Percentiles rank a stretch among this genome's conserved stretches.
phyloP scores from a whole-genome alignment of 2,113 vertebrate species.

The Oryctolagus cuniculus region DNA sequence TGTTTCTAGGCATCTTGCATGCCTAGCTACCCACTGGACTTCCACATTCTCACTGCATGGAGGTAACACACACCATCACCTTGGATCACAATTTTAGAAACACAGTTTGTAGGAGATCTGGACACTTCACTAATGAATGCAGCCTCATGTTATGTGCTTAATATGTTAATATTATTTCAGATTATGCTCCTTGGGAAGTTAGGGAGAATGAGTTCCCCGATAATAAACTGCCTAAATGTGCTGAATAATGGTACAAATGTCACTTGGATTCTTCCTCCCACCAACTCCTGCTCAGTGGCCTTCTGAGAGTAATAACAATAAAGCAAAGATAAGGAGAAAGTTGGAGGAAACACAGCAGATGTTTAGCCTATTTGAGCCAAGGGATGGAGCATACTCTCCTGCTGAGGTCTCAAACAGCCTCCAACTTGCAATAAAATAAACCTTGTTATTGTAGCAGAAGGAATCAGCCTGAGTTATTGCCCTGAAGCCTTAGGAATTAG shows the following conservation, averaged over 20 bases:
- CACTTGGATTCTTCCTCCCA: slow-evolving; percentile 69
- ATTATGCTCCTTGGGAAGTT: slow-evolving; percentile 61
- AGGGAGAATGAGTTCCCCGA: slow-evolving; percentile 63
- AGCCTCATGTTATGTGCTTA: slow-evolving; percentile 64
- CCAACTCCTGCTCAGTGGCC: slow-evolving; percentile 59
- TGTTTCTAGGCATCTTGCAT: not conserved
- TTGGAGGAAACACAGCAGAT: slow-evolving; percentile 70
- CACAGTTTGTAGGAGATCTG: slow-evolving; percentile 47
- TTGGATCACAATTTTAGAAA: slow-evolving; percentile 12
- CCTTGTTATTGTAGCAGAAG: slow-evolving; percentile 77
- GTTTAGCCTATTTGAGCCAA: slow-evolving; percentile 74
- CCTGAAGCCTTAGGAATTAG: slow-evolving; percentile 74
- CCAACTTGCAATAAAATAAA: slow-evolving; percentile 78
- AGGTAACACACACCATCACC: not conserved
- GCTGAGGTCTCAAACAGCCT: slow-evolving; percentile 63
- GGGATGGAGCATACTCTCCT: slow-evolving; percentile 49
- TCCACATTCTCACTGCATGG: not conserved
- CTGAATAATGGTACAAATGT: slow-evolving; percentile 78
- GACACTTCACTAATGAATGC: slow-evolving; percentile 71
- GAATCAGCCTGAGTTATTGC: slow-evolving; percentile 67
- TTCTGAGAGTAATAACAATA: slow-evolving; percentile 77
- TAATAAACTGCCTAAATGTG: slow-evolving; percentile 73
- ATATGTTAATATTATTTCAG: slow-evolving; percentile 77
- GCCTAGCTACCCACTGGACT: not conserved
- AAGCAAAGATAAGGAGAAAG: slow-evolving; percentile 79